phyloP scores from a whole-genome alignment of 2,797 vertebrate species.

The Bucorvus abyssinicus region DNA sequence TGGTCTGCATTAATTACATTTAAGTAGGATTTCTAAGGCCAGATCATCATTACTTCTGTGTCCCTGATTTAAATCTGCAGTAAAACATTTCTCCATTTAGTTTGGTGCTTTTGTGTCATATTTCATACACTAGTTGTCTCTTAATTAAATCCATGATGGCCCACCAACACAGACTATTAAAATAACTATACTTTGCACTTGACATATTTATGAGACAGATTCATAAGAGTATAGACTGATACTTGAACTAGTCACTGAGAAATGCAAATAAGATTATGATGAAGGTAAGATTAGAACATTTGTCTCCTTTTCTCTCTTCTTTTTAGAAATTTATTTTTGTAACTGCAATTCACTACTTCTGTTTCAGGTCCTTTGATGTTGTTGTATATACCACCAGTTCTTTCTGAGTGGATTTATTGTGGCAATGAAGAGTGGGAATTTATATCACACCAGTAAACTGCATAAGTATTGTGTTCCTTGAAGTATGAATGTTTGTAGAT shows the following conservation, averaged over 20 bases:
- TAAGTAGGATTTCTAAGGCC: constrained; percentile 74
- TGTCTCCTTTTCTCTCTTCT: constrained; percentile 61
- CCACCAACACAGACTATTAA: constrained; percentile 83
- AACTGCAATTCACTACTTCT: constrained; percentile 63
- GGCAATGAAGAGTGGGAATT: constrained; percentile 65
- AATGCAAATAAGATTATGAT: constrained; percentile 82
- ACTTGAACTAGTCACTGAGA: constrained; percentile 78
- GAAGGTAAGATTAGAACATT: constrained; percentile 79
- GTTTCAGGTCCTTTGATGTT: constrained; percentile 63
- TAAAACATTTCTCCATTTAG: constrained; percentile 83
- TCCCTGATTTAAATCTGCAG: constrained; percentile 78
- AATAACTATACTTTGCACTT: constrained; percentile 81
- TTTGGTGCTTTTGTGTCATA: constrained; percentile 78
- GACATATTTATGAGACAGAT: constrained; percentile 81
- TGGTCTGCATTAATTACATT: constrained; percentile 77
- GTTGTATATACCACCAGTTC: constrained; percentile 59
- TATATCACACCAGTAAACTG: constrained; percentile 51
- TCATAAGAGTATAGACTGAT: constrained; percentile 79
- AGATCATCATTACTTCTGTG: constrained; percentile 74
- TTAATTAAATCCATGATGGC: constrained; percentile 83
- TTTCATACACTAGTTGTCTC: constrained; percentile 82
- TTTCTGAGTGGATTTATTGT: constrained; percentile 63
- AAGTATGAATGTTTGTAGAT: constrained; percentile 45
- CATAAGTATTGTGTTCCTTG: constrained; percentile 32
- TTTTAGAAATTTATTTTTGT: constrained; percentile 77